Evolutionary conservation across 1,140 invertebrate species (phyloP).

Genomic region (Melanaphis sacchari): DNA sequence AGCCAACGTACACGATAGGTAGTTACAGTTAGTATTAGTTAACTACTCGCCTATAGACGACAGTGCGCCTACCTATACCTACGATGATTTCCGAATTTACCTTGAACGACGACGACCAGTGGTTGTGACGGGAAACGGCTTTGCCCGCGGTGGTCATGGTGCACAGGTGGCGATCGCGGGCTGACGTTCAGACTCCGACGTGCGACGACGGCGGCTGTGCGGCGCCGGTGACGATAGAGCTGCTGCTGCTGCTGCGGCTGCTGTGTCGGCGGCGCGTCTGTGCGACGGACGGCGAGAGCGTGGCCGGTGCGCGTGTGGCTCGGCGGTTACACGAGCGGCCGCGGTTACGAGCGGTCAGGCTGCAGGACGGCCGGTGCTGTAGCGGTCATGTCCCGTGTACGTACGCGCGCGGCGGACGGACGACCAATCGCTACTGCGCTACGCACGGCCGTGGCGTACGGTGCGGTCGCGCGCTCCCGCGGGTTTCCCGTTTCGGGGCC

Average conservation of each 20-base stretch:
- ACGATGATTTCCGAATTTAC: neutral
- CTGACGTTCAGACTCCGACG: neutral
- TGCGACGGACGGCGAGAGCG: neutral
- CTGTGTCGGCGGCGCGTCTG: neutral
- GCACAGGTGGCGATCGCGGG: neutral
- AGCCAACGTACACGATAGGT: too few relatives aligned
- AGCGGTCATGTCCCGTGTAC: conserved; percentile 21
- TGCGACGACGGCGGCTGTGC: neutral
- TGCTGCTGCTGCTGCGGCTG: neutral
- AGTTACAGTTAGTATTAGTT: too few relatives aligned
- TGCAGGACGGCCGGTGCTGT: neutral
- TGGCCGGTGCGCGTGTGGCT: neutral
- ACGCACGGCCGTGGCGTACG: neutral
- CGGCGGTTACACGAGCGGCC: neutral
- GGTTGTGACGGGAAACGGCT: neutral
- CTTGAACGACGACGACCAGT: neutral
- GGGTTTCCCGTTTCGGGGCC: neutral
- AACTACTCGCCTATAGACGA: neutral
- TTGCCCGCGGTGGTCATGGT: neutral
- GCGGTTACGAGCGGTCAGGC: neutral
- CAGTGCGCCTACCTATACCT: too few relatives aligned
- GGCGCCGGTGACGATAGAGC: neutral
- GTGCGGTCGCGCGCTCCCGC: neutral
- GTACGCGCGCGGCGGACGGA: neutral
- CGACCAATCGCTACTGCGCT: neutral